Evolutionary conservation across 2,797 vertebrate species (phyloP).

Genomic region (Cottoperca gobio): DNA sequence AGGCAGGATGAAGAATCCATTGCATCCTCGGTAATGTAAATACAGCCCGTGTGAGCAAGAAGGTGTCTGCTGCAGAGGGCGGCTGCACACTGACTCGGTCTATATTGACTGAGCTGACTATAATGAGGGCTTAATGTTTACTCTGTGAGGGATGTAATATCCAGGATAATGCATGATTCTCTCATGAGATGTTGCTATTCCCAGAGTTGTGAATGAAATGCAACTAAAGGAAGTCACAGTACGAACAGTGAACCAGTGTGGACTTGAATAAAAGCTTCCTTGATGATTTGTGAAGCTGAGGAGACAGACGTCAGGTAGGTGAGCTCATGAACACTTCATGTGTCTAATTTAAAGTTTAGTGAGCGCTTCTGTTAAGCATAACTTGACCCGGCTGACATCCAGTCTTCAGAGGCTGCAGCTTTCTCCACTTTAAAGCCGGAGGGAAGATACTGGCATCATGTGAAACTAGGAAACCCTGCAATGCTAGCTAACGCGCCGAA

Average conservation of each 20-base stretch:
- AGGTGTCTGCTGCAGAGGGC: constrained; percentile 33
- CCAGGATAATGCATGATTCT: constrained; percentile 6
- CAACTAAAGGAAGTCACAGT: background rate
- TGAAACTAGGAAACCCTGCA: too few species aligned
- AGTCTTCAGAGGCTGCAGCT: too few species aligned
- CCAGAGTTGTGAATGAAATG: background rate
- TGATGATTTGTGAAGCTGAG: too few species aligned
- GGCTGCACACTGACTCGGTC: constrained; percentile 28
- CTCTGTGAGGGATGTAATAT: constrained; percentile 30
- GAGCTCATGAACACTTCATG: too few species aligned
- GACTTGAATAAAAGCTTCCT: background rate
- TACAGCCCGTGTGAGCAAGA: constrained; percentile 32
- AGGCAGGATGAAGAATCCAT: constrained; percentile 25
- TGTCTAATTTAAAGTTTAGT: too few species aligned
- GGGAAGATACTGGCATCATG: too few species aligned
- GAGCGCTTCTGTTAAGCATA: too few species aligned
- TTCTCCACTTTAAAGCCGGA: too few species aligned
- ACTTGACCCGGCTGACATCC: too few species aligned
- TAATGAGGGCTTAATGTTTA: constrained; percentile 42
- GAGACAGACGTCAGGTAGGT: too few species aligned
- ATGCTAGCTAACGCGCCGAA: too few species aligned
- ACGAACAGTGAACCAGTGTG: background rate
- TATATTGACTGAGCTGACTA: constrained; percentile 55
- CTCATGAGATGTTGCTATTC: constrained; percentile 21
- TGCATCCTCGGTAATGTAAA: constrained; percentile 55